phyloP scores from a whole-genome alignment of 2,797 vertebrate genomes.

The Chelon labrosus region DNA sequence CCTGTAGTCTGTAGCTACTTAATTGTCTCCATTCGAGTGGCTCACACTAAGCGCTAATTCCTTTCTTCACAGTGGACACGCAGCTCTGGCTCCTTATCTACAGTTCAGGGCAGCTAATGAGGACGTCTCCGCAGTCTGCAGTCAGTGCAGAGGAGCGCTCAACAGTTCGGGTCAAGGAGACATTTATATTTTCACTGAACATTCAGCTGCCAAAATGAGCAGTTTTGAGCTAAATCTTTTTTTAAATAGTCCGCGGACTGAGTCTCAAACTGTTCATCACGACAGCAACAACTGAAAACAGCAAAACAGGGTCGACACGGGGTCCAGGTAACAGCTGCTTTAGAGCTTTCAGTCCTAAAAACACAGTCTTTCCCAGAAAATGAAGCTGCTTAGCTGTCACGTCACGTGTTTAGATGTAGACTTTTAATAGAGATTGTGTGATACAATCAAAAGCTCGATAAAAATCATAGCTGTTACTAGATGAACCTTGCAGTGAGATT shows the following conservation, averaged over 20 bases:
- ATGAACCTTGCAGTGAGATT: no score
- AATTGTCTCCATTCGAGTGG: slow-evolving; percentile 7
- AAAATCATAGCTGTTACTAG: no score
- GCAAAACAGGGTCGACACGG: not conserved
- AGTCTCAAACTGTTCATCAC: not conserved
- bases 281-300: not conserved
- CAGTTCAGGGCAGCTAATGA: slow-evolving; percentile 27
- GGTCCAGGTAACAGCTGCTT: not conserved
- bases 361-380: slow-evolving; percentile 5
- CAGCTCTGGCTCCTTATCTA: slow-evolving; percentile 34
- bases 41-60: slow-evolving; percentile 14
- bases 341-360: not conserved
- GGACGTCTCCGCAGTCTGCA: slow-evolving; percentile 9
- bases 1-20: not conserved
- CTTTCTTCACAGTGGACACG: slow-evolving; percentile 23
- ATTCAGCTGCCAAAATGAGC: not conserved
- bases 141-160: slow-evolving; percentile 27
- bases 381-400: not conserved
- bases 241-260: no score
- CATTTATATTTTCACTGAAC: not conserved
- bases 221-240: not conserved
- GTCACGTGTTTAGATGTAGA: not conserved
- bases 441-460: not conserved
- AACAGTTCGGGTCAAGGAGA: slow-evolving; percentile 21
- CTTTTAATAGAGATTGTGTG: not conserved